Percentiles rank a stretch among this genome's conserved stretches.
Conservation (phyloP, 2,797 vertebrate genomes). For the Enteromius afrohamiltoni region DNA sequence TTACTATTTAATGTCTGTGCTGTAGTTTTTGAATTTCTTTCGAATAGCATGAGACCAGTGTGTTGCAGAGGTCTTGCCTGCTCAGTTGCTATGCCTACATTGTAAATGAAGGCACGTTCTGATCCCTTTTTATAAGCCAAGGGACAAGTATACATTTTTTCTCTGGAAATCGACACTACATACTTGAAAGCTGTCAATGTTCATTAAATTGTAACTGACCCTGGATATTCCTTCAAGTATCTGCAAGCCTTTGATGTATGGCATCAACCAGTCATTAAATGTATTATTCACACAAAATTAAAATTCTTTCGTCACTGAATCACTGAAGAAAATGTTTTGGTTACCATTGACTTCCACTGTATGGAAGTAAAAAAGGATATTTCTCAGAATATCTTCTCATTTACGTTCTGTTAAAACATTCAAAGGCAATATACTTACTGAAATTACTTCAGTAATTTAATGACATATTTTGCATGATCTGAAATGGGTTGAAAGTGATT, state of each 20-base stretch:
- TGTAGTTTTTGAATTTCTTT: conserved; percentile 6
- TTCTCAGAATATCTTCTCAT: neutral
- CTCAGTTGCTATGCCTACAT: neutral
- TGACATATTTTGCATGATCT: neutral
- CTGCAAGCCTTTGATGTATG: neutral
- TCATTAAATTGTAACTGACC: neutral
- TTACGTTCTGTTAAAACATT: neutral
- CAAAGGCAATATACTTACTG: neutral
- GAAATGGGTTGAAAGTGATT: neutral
- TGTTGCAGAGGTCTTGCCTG: neutral
- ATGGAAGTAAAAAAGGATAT: neutral
- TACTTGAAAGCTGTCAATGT: neutral
- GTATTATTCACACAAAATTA: neutral
- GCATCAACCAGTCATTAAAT: neutral
- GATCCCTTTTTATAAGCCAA: neutral
- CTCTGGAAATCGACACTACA: neutral
- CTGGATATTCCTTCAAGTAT: neutral
- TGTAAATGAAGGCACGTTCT: neutral
- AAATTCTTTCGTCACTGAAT: neutral
- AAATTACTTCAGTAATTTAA: neutral
- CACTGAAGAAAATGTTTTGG: neutral
- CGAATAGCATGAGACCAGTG: neutral
- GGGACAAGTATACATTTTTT: neutral
- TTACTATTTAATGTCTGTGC: conserved; percentile 5
- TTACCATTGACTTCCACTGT: neutral